These are phyloP conservation scores for Chrysogorgia sp. DNA, from an alignment of 92 coral and sea anemone genomes.

Conservation along the genomic window DNA sequence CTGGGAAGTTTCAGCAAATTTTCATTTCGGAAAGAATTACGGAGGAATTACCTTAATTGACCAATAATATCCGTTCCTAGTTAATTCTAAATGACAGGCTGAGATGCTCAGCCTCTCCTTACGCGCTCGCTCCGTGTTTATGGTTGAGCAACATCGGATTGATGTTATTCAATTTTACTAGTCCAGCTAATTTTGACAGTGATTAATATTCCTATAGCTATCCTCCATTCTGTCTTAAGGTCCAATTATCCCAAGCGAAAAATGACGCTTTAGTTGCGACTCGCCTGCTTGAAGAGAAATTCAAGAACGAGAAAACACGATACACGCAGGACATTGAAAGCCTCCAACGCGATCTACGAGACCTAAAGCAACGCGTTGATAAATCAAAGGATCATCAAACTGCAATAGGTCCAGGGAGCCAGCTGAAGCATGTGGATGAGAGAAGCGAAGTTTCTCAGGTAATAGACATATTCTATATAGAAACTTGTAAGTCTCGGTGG, in stretches of 20 bases:
- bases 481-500: too few species aligned
- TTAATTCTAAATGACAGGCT: too few species aligned
- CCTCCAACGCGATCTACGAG: not conserved
- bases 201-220: not conserved
- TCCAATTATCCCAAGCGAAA: not conserved
- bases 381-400: not conserved
- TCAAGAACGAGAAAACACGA: slow-evolving; percentile 4
- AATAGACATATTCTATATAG: too few species aligned
- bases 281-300: not conserved
- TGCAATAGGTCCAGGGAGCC: not conserved
- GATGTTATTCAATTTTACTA: too few species aligned
- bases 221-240: not conserved
- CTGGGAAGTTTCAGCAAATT: too few species aligned
- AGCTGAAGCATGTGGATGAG: not conserved
- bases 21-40: too few species aligned
- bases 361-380: not conserved
- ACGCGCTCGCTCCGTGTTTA: too few species aligned
- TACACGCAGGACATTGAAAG: slow-evolving; percentile 30
- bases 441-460: slow-evolving; percentile 6
- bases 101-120: too few species aligned
- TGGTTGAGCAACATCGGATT: too few species aligned
- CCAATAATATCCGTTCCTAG: too few species aligned
- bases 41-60: too few species aligned
- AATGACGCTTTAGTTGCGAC: not conserved
- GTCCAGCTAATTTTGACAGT: too few species aligned